Evolutionary conservation across 2,888 invertebrate species (phyloP), one percentile per base, ranked within the genome.

Genomic region (Pterobdella sp.): DNA sequence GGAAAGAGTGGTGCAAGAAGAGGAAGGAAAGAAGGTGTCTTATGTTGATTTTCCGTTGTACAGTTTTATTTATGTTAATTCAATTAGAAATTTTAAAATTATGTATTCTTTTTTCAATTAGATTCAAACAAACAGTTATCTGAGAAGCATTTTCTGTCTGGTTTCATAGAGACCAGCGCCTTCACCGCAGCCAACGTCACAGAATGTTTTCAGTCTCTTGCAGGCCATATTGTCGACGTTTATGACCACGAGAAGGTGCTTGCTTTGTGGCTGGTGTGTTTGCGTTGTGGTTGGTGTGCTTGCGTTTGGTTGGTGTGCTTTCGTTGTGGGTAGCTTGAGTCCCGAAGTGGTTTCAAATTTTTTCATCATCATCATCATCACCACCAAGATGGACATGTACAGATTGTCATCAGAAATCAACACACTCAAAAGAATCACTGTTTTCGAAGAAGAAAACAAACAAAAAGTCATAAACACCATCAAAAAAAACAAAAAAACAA

Each of bases 151-250:
- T 77, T 80, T 75, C 78, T 79, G 7, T 79, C 80, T 69, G 82
- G 78, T 31, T 81, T 80, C 74, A 77, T 78, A 36, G 82, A 82
- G 73, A 81, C 81, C 0, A 82, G 81, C 68, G 81, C 82, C 3
- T 80, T 78, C 68, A 78, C 78, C 1, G 79, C 79, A n/a, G 75
- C 76, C n/a, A 81, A 81, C 75, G 80, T 82, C 3, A 76, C 77
- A 36, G 70, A 75, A 3, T 79, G 79, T 2, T 81, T 82, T 76
- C 77, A 79, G 29, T 75, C 76, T 49, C 74, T 82, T 26, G 81
- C 81, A 7, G 79, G 78, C 65, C 78, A 79, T 75, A 78, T 81
- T 65, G 80, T 80, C 0, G 82, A 82, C 31, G 79, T 80, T 0
- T 80, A 79, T 74, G 76, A 81, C 72, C 81, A 81, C 0, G 77